A percentile compares a stretch with the other conserved stretches of the same genome.
Conservation (phyloP, 2,888 invertebrate genomes). For the Dorcus parallelipipedus region DNA sequence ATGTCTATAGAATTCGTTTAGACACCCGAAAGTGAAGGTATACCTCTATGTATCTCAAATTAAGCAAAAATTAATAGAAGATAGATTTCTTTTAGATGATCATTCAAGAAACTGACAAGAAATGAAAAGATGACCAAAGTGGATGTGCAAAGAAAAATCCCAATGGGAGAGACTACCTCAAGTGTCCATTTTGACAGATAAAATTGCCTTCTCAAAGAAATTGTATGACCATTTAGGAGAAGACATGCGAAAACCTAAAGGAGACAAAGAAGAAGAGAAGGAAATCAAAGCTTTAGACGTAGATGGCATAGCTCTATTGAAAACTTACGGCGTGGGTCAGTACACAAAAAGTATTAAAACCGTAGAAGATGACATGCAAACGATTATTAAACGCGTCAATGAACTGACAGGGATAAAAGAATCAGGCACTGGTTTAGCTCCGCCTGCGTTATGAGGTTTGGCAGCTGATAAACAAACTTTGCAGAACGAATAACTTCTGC, state of each 20-base stretch:
- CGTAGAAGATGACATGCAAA: conserved; percentile 95
- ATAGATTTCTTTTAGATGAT: too few relatives aligned
- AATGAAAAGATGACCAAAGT: too few relatives aligned
- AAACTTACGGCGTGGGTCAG: conserved; percentile 97
- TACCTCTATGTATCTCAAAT: too few relatives aligned
- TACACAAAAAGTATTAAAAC: conserved; percentile 93
- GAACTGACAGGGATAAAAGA: conserved; percentile 97
- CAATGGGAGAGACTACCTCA: too few relatives aligned
- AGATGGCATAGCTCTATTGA: conserved; percentile 94
- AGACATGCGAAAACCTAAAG: conserved; percentile 92
- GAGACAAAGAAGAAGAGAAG: conserved; percentile 81
- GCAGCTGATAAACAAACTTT: conserved; percentile 98
- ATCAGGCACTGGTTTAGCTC: conserved; percentile 97
- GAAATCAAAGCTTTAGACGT: conserved; percentile 97
- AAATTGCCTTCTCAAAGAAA: conserved; percentile 16
- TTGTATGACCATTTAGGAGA: conserved; percentile 84
- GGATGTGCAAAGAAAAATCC: too few relatives aligned
- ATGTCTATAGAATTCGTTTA: too few relatives aligned
- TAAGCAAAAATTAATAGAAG: too few relatives aligned
- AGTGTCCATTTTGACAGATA: conserved; percentile 9
- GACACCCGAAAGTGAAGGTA: too few relatives aligned
- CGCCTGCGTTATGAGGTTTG: conserved; percentile 98
- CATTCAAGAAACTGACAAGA: too few relatives aligned
- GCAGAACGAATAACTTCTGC: conserved; percentile 95
- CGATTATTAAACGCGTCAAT: conserved; percentile 91